Base-by-base conservation (phyloP, 2,888 invertebrate genomes). In the Meloe dianella region DNA sequence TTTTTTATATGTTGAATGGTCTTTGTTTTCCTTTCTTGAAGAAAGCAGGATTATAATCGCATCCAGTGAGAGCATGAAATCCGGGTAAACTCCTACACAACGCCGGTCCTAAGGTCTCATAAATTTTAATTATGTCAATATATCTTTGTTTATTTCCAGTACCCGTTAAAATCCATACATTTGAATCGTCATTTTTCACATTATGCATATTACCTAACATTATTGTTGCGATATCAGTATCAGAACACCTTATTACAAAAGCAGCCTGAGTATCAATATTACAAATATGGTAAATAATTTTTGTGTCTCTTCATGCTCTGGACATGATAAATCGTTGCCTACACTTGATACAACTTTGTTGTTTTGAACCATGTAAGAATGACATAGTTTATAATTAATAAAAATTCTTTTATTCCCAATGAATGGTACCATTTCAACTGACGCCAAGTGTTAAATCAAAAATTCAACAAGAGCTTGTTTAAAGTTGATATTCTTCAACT, bases 401-500 rank as follows among this genome's bases (percentile, higher is more conserved):
- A 12, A 14, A 12, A 41, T 41, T 12, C 10, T 41, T 63, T 64
- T 71, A 17, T 68, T 71, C 56, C 66, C 71, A 61, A 73, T 72
- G 58, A 74, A 71, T 27, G 73, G 58, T 41, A 60, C 63, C 69
- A 72, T 68, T 70, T 75, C 69, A 61, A 69, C 65, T 22, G 57
- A 64, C 56, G 71, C 69, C 73, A 74, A 75, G 67, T 62, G 71
- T 51, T 60, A 27, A 64, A 66, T 67, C 51, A 74, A 73, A 66
- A 41, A 76, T 32, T 75, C 63, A 9, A 76, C 69, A 5, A 74
- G 64, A 67, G 66, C 69, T 68, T 74, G 54, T 69, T 75, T 75
- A 61, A 75, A 74, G 20, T 73, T 67, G 12, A 57, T 59, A 58
- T 69, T 74, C 64, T 66, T 69, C 35, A 75, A 63, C 63, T 72